Percentiles rank a stretch among this genome's conserved stretches.
phyloP scores from a whole-genome alignment of 2,113 vertebrate species.

The Gallinago undulata region DNA sequence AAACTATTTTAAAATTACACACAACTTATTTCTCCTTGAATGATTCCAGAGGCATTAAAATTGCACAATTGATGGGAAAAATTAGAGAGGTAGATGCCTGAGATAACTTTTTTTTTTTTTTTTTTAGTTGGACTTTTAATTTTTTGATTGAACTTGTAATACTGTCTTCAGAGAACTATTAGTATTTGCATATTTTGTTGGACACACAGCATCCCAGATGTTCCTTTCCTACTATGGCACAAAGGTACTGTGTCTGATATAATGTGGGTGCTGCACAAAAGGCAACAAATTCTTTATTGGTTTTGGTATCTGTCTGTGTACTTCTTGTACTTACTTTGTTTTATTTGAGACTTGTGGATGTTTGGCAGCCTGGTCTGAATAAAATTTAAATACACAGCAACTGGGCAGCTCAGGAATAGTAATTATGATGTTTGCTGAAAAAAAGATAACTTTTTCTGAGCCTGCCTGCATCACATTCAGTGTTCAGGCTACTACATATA shows the following conservation, averaged over 20 bases:
- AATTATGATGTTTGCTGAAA: background rate
- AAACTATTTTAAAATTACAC: background rate
- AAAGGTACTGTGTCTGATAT: background rate
- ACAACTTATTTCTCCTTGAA: background rate
- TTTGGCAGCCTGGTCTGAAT: background rate
- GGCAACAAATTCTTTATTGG: background rate
- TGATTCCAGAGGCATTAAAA: background rate
- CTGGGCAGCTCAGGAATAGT: background rate
- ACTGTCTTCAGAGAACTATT: background rate
- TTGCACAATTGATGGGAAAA: background rate
- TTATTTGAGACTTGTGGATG: background rate
- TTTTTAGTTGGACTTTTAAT: background rate
- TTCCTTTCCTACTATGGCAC: background rate
- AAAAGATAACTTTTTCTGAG: background rate
- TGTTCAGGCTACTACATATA: background rate
- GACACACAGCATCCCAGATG: background rate
- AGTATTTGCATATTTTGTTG: background rate
- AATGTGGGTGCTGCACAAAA: background rate
- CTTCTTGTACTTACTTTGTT: background rate
- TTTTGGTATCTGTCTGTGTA: background rate
- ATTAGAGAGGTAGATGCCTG: background rate
- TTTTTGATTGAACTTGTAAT: background rate
- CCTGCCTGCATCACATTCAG: background rate
- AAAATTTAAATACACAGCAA: background rate
- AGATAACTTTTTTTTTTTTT: background rate